Evolutionary conservation across 2,888 invertebrate genomes (phyloP), one percentile per base, ranked within the genome.

Genomic region (Microchrysa polita): DNA sequence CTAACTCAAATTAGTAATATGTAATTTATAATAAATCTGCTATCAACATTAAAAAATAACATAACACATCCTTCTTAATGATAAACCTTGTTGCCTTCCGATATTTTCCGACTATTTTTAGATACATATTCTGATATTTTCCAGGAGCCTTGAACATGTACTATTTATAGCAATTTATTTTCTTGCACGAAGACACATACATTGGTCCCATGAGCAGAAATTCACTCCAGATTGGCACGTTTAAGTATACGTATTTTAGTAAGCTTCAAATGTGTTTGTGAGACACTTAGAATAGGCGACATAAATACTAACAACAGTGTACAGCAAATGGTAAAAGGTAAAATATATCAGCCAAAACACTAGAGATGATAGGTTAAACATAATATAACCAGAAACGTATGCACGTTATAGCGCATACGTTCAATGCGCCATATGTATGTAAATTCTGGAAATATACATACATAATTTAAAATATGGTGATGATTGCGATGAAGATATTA

Each of bases 391-490:
- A 65, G 44, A 5, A 65, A 9, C 65, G 2, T 5, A 27, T 48
- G 2, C 20, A 20, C 14, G 18, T 10, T 18, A 48, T 48, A 63
- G 42, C 14, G 16, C 12, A 34, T 9, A 22, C 48, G 44, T 65
- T 65, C 65, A 69, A 67, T 67, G 27, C 16, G 69, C 55, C 57
- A 57, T n/a, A 40, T 40, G n/a, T n/a, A n/a, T n/a, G n/a, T 69
- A 2, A 18, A 20, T 14, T 27, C 40, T 69, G 69, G 40, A 69
- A 69, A 69, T 69, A 69, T n/a, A n/a, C n/a, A n/a, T n/a, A n/a
- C n/a, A n/a, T 55, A 69, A 69, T 55, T 69, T 57, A 55, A 69
- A 69, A 57, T 69, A 69, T 69, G 69, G 20, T 67, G 67, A 53
- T 67, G 65, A 65, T 69, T 53, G 5, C 27, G 53, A 67, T 67